phyloP scores from a whole-genome alignment of 1,140 invertebrate species.

The Batillaria attramentaria region DNA sequence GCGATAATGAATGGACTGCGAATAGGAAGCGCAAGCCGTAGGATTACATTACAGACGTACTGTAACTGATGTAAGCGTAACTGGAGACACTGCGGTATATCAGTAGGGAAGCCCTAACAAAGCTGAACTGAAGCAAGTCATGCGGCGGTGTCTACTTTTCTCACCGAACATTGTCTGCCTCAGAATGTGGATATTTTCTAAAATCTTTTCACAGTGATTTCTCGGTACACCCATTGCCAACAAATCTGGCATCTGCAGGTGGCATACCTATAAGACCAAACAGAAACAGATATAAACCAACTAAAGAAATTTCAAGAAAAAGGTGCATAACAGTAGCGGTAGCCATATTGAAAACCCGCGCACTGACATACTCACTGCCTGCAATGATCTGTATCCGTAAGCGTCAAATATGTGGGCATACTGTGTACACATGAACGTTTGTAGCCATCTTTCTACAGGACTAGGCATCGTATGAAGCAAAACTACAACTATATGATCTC shows the following conservation, averaged over 20 bases:
- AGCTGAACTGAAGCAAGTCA: no score
- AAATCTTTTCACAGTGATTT: constrained; percentile 66
- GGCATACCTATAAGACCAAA: constrained; percentile 65
- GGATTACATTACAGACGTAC: no score
- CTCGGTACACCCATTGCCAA: constrained; percentile 66
- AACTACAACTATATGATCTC: constrained; percentile 34
- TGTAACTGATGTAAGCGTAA: no score
- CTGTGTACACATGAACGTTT: constrained; percentile 69
- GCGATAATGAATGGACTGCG: no score
- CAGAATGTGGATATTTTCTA: constrained; percentile 67
- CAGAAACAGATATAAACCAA: no score
- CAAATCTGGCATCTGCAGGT: constrained; percentile 63
- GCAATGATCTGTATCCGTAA: constrained; percentile 67
- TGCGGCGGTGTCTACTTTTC: constrained; percentile 24
- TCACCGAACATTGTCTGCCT: constrained; percentile 65
- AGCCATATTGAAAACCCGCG: constrained; percentile 40
- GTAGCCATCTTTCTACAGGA: constrained; percentile 68
- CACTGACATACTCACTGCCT: constrained; percentile 60
- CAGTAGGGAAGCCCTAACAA: no score
- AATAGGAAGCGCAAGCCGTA: no score
- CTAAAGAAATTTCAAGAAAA: no score
- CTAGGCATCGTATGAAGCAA: constrained; percentile 59
- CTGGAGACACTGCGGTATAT: no score
- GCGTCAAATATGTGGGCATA: constrained; percentile 66
- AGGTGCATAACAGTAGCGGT: no score